phyloP scores from a whole-genome alignment of 2,888 invertebrate species.

The Hermodice carunculata region DNA sequence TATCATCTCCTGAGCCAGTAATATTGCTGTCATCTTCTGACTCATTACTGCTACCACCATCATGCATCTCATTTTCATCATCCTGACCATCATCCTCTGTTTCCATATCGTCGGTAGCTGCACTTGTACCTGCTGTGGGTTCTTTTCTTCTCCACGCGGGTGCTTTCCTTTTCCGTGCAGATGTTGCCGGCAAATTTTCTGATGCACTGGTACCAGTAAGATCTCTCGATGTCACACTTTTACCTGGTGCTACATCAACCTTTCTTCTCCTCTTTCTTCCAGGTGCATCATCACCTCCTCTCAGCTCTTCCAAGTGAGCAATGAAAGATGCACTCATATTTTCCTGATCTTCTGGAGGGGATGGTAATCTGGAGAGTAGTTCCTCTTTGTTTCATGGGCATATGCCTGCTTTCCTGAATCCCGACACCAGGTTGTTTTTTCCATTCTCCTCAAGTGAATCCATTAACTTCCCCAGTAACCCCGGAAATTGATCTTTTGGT shows the following conservation, averaged over 20 bases:
- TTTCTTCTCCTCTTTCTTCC: not conserved
- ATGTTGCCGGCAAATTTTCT: no score
- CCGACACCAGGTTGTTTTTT: not conserved
- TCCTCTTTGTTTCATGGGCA: not conserved
- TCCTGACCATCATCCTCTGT: no score
- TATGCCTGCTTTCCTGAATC: slow-evolving; percentile 4
- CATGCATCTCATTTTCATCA: no score
- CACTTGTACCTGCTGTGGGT: no score
- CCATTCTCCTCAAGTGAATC: not conserved
- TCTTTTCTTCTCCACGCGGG: no score
- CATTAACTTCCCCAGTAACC: not conserved
- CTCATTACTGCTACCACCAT: no score
- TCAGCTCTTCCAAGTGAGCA: not conserved
- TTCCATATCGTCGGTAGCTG: no score
- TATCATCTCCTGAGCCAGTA: no score
- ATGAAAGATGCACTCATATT: not conserved
- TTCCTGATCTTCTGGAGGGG: not conserved
- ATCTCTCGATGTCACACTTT: not conserved
- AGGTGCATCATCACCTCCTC: not conserved
- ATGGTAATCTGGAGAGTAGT: not conserved
- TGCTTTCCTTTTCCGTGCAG: no score
- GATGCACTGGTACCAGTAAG: no score
- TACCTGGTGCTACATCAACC: slow-evolving; percentile 1
- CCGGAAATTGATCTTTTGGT: slow-evolving; percentile 1
- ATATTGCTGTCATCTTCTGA: no score